phyloP scores from a whole-genome alignment of 1,140 invertebrate species.

The Gonioctena quinquepunctata region DNA sequence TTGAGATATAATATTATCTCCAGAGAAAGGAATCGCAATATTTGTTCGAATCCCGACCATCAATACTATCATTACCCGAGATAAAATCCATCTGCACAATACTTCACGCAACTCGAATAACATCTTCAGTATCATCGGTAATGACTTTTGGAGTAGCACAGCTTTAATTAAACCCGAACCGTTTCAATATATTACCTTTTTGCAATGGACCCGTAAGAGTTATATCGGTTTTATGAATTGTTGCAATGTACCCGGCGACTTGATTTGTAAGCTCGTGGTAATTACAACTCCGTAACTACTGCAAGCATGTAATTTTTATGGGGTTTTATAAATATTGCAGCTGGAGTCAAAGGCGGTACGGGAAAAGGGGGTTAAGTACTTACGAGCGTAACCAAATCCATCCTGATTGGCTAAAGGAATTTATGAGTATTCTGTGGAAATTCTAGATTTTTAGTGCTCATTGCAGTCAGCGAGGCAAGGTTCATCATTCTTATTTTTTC shows the following conservation, averaged over 20 bases:
- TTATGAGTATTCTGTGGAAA: too few relatives aligned
- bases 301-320: neutral
- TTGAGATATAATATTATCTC: too few relatives aligned
- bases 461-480: too few relatives aligned
- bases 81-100: neutral
- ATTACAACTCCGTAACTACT: constrained; percentile 1
- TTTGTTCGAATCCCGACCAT: too few relatives aligned
- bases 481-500: too few relatives aligned
- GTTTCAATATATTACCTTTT: neutral
- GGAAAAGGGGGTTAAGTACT: neutral
- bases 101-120: neutral
- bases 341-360: neutral
- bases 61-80: neutral
- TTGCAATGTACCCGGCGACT: neutral
- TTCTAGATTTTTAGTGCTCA: too few relatives aligned
- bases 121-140: neutral
- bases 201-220: neutral
- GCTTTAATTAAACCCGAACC: neutral
- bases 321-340: neutral
- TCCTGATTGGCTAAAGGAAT: neutral
- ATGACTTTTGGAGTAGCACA: neutral
- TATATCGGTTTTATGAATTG: constrained; percentile 6
- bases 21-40: too few relatives aligned
- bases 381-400: neutral
- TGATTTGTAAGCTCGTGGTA: constrained; percentile 6